Percentiles rank a stretch among this genome's conserved stretches.
Conservation (phyloP, 2,888 invertebrate genomes). For the Ormyrus labotus region DNA sequence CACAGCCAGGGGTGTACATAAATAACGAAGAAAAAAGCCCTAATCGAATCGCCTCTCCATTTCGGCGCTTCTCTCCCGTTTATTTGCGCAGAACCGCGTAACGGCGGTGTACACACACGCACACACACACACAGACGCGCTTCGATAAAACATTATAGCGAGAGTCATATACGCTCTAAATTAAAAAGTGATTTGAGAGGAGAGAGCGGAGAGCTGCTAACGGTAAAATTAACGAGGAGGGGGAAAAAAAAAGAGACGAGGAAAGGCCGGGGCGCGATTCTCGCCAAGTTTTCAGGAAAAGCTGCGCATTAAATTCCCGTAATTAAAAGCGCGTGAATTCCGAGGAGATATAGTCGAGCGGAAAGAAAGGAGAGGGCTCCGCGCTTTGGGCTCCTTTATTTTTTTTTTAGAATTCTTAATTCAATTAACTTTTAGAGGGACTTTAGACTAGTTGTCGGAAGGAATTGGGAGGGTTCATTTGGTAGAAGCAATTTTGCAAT, state of each 20-base stretch:
- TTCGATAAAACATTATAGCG: not conserved
- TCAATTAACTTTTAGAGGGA: too few species aligned
- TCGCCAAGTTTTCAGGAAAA: not conserved
- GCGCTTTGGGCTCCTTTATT: not conserved
- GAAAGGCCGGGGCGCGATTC: not conserved
- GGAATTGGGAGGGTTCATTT: too few species aligned
- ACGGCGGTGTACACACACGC: too few species aligned
- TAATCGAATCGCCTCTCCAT: too few species aligned
- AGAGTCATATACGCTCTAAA: too few species aligned
- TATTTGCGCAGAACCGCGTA: too few species aligned
- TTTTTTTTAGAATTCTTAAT: not conserved
- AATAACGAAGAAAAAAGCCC: too few species aligned
- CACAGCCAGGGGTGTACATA: too few species aligned
- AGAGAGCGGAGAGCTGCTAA: too few species aligned
- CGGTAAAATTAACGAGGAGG: not conserved
- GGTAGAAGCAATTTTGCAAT: too few species aligned
- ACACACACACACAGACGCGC: not conserved
- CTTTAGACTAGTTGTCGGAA: too few species aligned
- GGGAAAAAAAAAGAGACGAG: not conserved
- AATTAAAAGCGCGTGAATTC: constrained; percentile 31
- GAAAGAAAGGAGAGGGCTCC: not conserved
- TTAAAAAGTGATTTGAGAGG: not conserved
- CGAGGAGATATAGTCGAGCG: not conserved
- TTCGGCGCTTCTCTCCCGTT: too few species aligned
- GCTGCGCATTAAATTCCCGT: constrained; percentile 28